Percentiles rank a stretch among this genome's conserved stretches.
Conservation (phyloP, 2,113 vertebrate genomes). For the Gallinago media region DNA sequence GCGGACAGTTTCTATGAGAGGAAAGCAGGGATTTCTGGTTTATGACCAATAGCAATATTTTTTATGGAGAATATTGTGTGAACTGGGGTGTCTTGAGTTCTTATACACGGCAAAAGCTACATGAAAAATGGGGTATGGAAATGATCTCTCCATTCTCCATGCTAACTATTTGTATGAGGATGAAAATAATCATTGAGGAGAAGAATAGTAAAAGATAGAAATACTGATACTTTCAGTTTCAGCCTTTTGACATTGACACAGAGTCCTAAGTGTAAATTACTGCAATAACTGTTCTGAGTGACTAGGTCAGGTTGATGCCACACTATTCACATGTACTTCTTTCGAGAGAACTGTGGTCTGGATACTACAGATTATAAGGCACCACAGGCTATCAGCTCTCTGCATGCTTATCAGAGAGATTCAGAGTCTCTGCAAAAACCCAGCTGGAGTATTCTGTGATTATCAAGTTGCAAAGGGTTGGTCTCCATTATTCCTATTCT, state of each 20-base stretch:
- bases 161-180: background rate
- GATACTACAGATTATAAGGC: constrained; percentile 23
- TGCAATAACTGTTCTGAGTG: background rate
- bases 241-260: background rate
- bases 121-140: background rate
- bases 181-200: background rate
- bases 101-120: background rate
- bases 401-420: constrained; percentile 26
- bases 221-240: background rate
- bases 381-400: constrained; percentile 8
- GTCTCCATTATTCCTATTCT: constrained; percentile 19
- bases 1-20: background rate
- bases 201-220: background rate
- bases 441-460: constrained; percentile 20
- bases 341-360: background rate
- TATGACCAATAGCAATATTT: background rate
- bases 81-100: background rate
- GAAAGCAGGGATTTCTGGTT: background rate
- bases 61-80: background rate
- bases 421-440: constrained; percentile 4
- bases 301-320: background rate
- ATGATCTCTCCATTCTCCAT: background rate
- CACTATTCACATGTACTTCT: background rate
- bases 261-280: constrained; percentile 30
- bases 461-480: background rate